phyloP scores from a whole-genome alignment of 1,140 invertebrate species.

The Thaumetopoea pityocampa region DNA sequence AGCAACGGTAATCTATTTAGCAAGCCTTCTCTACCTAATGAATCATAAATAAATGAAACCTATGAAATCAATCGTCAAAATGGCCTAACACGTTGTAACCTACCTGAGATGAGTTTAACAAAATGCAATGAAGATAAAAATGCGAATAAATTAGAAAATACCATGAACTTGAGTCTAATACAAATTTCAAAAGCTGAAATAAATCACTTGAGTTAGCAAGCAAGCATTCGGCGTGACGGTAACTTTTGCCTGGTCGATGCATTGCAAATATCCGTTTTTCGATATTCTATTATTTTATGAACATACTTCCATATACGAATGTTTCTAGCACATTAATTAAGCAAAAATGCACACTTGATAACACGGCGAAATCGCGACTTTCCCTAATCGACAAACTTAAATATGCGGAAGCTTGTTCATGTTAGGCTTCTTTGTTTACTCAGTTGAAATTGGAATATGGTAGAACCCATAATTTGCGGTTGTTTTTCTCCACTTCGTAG shows the following conservation, averaged over 20 bases:
- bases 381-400: slow-evolving; percentile 34
- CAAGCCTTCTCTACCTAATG: slow-evolving; percentile 11
- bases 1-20: slow-evolving; percentile 8
- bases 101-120: too few relatives aligned
- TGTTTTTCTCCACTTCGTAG: slow-evolving; percentile 15
- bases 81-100: too few relatives aligned
- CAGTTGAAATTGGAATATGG: slow-evolving; percentile 41
- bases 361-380: slow-evolving; percentile 47
- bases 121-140: slow-evolving; percentile 9
- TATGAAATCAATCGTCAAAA: too few relatives aligned
- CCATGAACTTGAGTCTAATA: slow-evolving; percentile 11
- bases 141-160: slow-evolving; percentile 7
- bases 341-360: slow-evolving; percentile 15
- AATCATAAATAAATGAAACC: background rate
- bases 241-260: slow-evolving; percentile 43
- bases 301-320: too few relatives aligned
- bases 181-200: slow-evolving; percentile 38
- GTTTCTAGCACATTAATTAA: slow-evolving; percentile 22
- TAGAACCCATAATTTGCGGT: slow-evolving; percentile 42
- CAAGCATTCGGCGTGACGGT: slow-evolving; percentile 57
- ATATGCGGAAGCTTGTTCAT: slow-evolving; percentile 42
- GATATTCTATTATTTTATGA: slow-evolving; percentile 8
- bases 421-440: slow-evolving; percentile 32
- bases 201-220: slow-evolving; percentile 52
- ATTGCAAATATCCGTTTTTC: slow-evolving; percentile 55